Evolutionary conservation across 2,888 invertebrate genomes (phyloP), one percentile per base, ranked within the genome.

Genomic region (Philereme transversata): DNA sequence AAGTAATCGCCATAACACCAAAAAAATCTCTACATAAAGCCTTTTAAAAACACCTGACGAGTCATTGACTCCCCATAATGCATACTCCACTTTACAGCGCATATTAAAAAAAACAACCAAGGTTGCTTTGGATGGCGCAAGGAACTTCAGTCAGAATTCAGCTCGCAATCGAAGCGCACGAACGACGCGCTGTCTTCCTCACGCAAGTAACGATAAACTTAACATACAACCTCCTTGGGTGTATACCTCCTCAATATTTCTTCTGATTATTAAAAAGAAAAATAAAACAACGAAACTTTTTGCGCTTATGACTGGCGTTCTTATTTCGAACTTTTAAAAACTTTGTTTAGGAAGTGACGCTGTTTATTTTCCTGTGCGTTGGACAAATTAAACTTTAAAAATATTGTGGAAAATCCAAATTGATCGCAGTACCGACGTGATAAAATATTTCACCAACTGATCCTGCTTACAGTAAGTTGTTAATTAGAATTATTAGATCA

Each of bases 111-210:
- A 72, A 71, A 60, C 65, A 67, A 51, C 62, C 64, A 47, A 50
- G 57, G 53, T 52, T 34, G 57, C 46, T 40, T 49, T 57, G 57
- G 43, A 9, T 45, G 61, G 50, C 4, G 46, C 56, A 47, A 50
- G 51, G 67, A 59, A 70, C 68, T 71, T 79, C 82, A 79, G 77
- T 80, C 72, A 64, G 68, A 69, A 72, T 57, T 70, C 71, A 76
- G 74, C 79, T 54, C 70, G 72, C 80, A 75, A 55, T 62, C 73
- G 71, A 72, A 67, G 71, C 75, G 78, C 77, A 81, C 82, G 73
- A 56, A 58, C 64, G 53, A 53, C 54, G 72, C 72, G 72, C 60
- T 51, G 46, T 61, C 61, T 56, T 59, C 41, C 52, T 7, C 49
- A 51, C 71, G 69, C 64, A 60, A 69, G 38, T 48, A 53, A 74